Conservation (phyloP, 2,888 invertebrate species). For the Bugula neritina region DNA sequence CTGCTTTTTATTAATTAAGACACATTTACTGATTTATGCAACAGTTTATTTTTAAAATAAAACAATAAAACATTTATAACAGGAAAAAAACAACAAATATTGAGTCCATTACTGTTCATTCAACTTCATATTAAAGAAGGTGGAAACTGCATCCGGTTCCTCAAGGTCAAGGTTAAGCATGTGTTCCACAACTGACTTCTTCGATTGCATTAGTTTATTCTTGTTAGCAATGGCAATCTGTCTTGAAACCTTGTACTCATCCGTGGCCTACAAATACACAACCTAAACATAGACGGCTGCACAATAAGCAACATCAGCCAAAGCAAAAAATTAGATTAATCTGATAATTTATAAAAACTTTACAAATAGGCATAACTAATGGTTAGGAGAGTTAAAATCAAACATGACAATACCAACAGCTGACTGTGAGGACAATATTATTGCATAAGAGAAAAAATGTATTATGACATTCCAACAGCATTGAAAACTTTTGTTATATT, state of each 20-base stretch:
- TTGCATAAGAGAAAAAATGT: too few species aligned
- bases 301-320: too few species aligned
- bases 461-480: too few species aligned
- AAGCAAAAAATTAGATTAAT: too few species aligned
- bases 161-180: slow-evolving; percentile 43
- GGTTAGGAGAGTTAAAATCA: too few species aligned
- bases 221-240: background rate
- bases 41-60: background rate
- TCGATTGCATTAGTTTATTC: slow-evolving; percentile 19
- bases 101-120: background rate
- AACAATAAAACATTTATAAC: background rate
- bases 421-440: too few species aligned
- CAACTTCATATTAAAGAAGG: background rate
- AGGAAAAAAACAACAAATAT: background rate
- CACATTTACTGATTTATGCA: background rate
- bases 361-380: too few species aligned
- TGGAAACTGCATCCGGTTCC: slow-evolving; percentile 32
- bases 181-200: slow-evolving; percentile 36
- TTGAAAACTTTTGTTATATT: too few species aligned
- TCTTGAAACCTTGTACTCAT: background rate
- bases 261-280: background rate
- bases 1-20: background rate
- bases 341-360: too few species aligned
- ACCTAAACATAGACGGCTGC: too few species aligned
- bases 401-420: too few species aligned